phyloP scores from a whole-genome alignment of 1,140 invertebrate species.

The Apis laboriosa region DNA sequence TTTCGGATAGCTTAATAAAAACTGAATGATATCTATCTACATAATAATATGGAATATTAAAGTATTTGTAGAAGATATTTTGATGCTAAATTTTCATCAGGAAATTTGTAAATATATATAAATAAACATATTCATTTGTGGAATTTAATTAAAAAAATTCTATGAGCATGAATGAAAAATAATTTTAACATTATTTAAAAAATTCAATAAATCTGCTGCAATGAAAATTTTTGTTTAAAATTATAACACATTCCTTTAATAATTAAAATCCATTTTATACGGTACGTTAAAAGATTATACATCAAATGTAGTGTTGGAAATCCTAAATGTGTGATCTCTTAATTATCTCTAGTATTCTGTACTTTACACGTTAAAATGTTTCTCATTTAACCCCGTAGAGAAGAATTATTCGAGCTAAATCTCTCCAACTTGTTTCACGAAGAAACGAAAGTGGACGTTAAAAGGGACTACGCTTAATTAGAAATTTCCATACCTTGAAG shows the following conservation, averaged over 20 bases:
- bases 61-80: no score
- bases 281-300: no score
- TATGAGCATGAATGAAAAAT: background rate
- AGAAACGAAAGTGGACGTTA: background rate
- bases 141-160: no score
- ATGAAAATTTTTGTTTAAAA: background rate
- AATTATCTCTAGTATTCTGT: background rate
- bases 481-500: conserved; percentile 36
- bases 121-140: no score
- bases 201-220: background rate
- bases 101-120: background rate
- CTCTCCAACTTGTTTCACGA: background rate
- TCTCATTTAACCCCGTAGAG: background rate
- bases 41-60: no score
- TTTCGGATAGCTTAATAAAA: no score
- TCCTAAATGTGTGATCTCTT: background rate
- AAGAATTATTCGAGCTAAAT: background rate
- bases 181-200: background rate
- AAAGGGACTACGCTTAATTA: background rate
- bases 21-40: no score
- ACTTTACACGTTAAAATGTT: background rate
- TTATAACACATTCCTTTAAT: background rate
- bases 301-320: background rate
- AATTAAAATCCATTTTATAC: background rate
- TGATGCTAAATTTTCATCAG: no score